Percentiles rank a stretch among this genome's conserved stretches.
Conservation (phyloP, 2,797 vertebrate species). For the Geotria australis region DNA sequence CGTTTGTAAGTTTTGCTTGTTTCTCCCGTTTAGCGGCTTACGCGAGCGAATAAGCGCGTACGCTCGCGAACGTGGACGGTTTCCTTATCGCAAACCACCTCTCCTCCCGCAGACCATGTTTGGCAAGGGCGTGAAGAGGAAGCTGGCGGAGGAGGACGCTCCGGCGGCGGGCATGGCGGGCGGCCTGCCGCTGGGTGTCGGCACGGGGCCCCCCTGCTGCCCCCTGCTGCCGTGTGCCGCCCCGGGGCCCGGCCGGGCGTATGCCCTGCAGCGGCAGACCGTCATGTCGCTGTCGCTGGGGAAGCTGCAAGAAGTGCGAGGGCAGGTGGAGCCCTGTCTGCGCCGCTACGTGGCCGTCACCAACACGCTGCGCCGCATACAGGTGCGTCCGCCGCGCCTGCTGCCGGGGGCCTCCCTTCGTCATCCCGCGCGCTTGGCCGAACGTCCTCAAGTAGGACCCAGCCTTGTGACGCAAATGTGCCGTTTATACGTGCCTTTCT, state of each 20-base stretch:
- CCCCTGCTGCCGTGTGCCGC: too few relatives aligned
- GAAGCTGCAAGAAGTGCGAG: not conserved
- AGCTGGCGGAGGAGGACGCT: not conserved
- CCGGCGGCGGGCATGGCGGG: not conserved
- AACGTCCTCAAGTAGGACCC: too few relatives aligned
- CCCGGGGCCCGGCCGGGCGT: not conserved
- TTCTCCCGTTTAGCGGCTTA: too few relatives aligned
- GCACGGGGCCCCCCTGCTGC: not conserved
- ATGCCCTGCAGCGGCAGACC: not conserved
- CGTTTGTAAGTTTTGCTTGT: too few relatives aligned
- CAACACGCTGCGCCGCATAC: not conserved
- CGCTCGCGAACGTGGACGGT: too few relatives aligned
- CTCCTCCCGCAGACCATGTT: not conserved
- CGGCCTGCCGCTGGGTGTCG: not conserved
- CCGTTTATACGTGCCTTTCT: too few relatives aligned
- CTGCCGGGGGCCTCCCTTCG: too few relatives aligned
- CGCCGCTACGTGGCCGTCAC: not conserved
- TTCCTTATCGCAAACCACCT: too few relatives aligned
- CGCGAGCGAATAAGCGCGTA: too few relatives aligned
- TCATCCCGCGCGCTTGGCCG: too few relatives aligned
- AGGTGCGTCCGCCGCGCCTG: not conserved
- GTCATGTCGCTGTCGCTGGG: not conserved
- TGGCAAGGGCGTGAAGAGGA: not conserved
- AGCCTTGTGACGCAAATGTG: not conserved
- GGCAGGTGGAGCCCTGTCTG: not conserved